phyloP scores from a whole-genome alignment of 1,140 invertebrate genomes.

The Subanguina moxae region DNA sequence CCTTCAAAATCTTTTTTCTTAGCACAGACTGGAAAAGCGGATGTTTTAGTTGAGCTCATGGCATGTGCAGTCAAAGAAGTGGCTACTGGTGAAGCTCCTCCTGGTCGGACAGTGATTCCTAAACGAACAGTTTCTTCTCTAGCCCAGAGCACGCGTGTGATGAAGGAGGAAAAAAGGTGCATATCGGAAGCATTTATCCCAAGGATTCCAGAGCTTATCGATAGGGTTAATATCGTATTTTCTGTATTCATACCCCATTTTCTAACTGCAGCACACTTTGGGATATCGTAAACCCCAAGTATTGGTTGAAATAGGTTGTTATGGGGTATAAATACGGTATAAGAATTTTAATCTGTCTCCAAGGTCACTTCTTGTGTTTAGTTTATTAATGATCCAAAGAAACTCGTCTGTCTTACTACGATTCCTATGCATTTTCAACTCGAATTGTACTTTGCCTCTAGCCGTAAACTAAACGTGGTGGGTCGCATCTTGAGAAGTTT shows the following conservation, averaged over 20 bases:
- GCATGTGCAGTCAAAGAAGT: conserved; percentile 93
- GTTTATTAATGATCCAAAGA: conserved; percentile 90
- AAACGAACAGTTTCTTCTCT: conserved; percentile 60
- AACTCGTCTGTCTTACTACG: conserved; percentile 83
- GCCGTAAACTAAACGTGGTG: too few relatives aligned
- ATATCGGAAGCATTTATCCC: conserved; percentile 94
- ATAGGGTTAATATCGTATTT: conserved; percentile 65
- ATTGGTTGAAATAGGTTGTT: too few relatives aligned
- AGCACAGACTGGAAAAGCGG: too few relatives aligned
- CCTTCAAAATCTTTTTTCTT: too few relatives aligned
- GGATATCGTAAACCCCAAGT: too few relatives aligned
- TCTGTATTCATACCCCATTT: too few relatives aligned
- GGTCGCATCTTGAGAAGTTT: too few relatives aligned
- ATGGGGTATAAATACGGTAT: too few relatives aligned
- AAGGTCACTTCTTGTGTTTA: too few relatives aligned
- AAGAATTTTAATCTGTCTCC: too few relatives aligned
- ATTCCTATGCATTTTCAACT: conserved; percentile 96
- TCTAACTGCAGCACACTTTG: too few relatives aligned
- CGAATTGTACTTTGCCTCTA: conserved; percentile 94
- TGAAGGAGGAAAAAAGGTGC: conserved; percentile 83
- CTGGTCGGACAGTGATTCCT: conserved; percentile 74
- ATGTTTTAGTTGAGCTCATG: conserved; percentile 96
- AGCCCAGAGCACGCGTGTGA: conserved; percentile 74
- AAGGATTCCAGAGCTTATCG: conserved; percentile 78
- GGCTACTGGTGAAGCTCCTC: conserved; percentile 90